A percentile compares a stretch with the other conserved stretches of the same genome.
Conservation (phyloP, 2,797 vertebrate species). For the Xerus rutilus region DNA sequence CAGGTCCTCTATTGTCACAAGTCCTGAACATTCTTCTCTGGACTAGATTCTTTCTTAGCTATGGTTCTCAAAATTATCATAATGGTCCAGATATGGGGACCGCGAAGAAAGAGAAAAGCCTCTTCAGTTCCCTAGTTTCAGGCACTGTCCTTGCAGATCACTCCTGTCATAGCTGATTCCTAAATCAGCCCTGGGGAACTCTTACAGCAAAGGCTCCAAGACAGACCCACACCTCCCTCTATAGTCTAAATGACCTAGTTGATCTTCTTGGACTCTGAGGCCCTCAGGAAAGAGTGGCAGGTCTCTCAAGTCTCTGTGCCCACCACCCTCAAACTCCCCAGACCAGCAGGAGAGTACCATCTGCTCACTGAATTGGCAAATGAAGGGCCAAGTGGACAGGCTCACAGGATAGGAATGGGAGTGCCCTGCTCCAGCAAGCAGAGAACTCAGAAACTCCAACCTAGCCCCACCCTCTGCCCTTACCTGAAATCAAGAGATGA, state of each 20-base stretch:
- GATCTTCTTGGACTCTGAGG: neutral
- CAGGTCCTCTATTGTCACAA: neutral
- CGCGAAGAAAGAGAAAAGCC: neutral
- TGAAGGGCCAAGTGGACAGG: neutral
- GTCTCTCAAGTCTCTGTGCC: neutral
- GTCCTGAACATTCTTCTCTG: neutral
- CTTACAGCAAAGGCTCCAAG: neutral
- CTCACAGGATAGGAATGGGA: neutral
- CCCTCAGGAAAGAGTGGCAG: neutral
- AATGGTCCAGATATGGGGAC: neutral
- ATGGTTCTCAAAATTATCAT: neutral
- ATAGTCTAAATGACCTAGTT: neutral
- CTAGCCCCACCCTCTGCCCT: neutral
- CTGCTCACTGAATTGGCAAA: neutral
- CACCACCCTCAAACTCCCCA: neutral
- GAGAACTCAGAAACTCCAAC: neutral
- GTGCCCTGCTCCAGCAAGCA: neutral
- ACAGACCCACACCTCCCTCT: neutral
- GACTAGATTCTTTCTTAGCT: conserved; percentile 1
- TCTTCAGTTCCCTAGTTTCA: neutral
- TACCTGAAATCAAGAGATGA: neutral
- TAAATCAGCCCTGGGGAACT: neutral
- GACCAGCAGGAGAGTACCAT: neutral
- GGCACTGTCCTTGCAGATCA: neutral
- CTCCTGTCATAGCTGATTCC: neutral